phyloP scores from a whole-genome alignment of 30 jellyfish, hydroid and myxozoan genomes.

The Hydra vulgaris region DNA sequence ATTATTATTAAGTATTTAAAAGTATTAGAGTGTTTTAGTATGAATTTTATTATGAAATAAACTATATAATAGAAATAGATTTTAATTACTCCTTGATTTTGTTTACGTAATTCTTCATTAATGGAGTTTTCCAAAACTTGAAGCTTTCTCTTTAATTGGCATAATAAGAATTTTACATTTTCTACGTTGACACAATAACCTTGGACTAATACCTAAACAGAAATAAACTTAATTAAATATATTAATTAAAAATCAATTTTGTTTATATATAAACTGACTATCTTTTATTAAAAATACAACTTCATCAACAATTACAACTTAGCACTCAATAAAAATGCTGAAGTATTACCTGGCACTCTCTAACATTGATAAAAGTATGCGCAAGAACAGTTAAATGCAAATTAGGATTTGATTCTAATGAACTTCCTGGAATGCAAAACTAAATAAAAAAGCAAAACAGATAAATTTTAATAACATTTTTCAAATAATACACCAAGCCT shows the following conservation, averaged over 20 bases:
- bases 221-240: background rate
- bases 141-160: conserved; percentile 62
- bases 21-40: too few species aligned
- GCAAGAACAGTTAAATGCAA: conserved; percentile 78
- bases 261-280: background rate
- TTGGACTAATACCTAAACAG: conserved; percentile 71
- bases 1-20: too few species aligned
- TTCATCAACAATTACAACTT: background rate
- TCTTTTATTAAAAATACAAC: background rate
- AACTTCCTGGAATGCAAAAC: conserved; percentile 94
- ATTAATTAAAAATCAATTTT: background rate
- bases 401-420: conserved; percentile 57
- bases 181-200: conserved; percentile 64
- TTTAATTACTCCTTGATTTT: background rate
- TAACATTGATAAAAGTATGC: conserved; percentile 51
- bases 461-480: background rate
- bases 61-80: background rate
- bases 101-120: conserved; percentile 36
- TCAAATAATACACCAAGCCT: too few species aligned
- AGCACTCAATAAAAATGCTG: background rate
- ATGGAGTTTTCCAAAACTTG: conserved; percentile 46
- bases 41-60: too few species aligned
- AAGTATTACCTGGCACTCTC: conserved; percentile 71
- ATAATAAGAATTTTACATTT: conserved; percentile 43
- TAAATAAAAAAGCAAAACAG: conserved; percentile 7